Conservation (phyloP, 2,797 vertebrate genomes). For the Catharus ustulatus region DNA sequence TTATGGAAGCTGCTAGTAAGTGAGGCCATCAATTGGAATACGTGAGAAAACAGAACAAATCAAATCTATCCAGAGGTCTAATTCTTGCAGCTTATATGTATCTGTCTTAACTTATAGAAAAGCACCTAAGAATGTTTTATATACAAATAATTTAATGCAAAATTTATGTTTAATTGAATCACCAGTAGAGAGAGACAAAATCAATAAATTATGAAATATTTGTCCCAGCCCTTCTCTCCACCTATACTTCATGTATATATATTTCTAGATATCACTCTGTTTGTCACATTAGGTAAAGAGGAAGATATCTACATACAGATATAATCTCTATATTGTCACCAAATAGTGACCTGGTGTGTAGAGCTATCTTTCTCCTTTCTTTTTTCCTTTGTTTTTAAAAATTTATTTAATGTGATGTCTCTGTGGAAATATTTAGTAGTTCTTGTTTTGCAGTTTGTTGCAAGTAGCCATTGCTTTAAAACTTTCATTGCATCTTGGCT, state of each 20-base stretch:
- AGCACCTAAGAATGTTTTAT: constrained; percentile 76
- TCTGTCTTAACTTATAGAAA: constrained; percentile 73
- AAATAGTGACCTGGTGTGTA: constrained; percentile 90
- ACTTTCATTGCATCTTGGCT: constrained; percentile 81
- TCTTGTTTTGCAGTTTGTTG: constrained; percentile 86
- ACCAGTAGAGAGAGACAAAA: constrained; percentile 58
- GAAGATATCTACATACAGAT: constrained; percentile 67
- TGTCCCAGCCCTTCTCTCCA: constrained; percentile 64
- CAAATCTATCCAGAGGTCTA: constrained; percentile 61
- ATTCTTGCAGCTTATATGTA: constrained; percentile 69
- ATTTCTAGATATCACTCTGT: constrained; percentile 75
- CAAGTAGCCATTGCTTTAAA: constrained; percentile 85
- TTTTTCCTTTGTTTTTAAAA: constrained; percentile 65
- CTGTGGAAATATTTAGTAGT: constrained; percentile 84
- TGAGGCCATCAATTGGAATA: constrained; percentile 10
- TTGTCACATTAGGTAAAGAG: constrained; percentile 73
- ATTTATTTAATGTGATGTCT: constrained; percentile 79
- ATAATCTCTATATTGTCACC: constrained; percentile 70
- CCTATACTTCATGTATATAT: constrained; percentile 68
- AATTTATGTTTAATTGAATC: constrained; percentile 68
- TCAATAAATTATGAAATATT: constrained; percentile 69
- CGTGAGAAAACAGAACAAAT: constrained; percentile 14
- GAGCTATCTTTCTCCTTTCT: constrained; percentile 69
- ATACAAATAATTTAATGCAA: constrained; percentile 70
- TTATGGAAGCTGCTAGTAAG: constrained; percentile 62